Conservation (phyloP, 2,888 invertebrate genomes). For the Rhorus exstirpatorius region DNA sequence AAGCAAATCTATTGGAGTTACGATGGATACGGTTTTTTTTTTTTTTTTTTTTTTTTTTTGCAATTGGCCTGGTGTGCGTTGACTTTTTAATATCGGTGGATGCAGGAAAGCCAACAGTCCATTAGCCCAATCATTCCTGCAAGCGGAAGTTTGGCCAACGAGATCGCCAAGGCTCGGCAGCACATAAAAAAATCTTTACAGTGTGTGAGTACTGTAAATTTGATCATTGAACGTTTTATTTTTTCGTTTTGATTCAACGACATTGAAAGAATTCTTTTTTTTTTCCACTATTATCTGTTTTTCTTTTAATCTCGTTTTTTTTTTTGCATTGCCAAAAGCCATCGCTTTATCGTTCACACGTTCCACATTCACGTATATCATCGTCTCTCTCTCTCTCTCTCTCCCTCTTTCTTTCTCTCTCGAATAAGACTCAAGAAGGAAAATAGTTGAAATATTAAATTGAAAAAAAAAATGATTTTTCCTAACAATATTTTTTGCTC, state of each 20-base stretch:
- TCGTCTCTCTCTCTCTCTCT: too few species aligned
- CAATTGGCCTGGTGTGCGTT: constrained; percentile 79
- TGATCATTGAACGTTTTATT: constrained; percentile 18
- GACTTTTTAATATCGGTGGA: constrained; percentile 81
- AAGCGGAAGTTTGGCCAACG: constrained; percentile 89
- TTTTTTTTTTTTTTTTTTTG: too few species aligned
- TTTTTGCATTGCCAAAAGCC: constrained; percentile 38
- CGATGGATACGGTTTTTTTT: constrained; percentile 68
- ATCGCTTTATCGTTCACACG: constrained; percentile 50
- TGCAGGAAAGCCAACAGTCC: constrained; percentile 82
- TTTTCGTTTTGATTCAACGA: background rate
- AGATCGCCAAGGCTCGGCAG: constrained; percentile 95
- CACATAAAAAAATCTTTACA: constrained; percentile 90
- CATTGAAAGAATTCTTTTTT: constrained; percentile 5
- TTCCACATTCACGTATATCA: constrained; percentile 47
- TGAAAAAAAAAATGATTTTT: too few species aligned
- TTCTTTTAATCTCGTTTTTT: too few species aligned
- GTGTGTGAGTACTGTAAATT: constrained; percentile 86
- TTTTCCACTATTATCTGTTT: background rate
- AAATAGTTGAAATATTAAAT: too few species aligned
- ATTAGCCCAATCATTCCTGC: constrained; percentile 79
- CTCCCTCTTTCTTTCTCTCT: too few species aligned
- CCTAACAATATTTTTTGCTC: background rate
- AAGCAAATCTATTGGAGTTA: constrained; percentile 67
- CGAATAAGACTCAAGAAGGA: too few species aligned